Evolutionary conservation across 1,140 invertebrate genomes (phyloP), one percentile per base, ranked within the genome.

Genomic region (Akabosia matsudoensis): DNA sequence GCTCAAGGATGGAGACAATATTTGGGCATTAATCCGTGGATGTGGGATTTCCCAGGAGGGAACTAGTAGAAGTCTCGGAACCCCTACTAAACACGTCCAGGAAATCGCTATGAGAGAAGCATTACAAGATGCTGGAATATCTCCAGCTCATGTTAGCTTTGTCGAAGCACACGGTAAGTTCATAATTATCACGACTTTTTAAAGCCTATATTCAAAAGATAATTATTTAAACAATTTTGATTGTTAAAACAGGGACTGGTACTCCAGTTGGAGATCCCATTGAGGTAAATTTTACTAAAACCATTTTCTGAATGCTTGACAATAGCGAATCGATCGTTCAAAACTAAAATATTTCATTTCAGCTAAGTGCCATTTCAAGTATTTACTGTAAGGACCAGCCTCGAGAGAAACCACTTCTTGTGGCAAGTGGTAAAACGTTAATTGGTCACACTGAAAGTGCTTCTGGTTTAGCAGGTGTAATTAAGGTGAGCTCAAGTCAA

Each of bases 141-240:
- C 28, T 70, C 67, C 67, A 4, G 7, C 28, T 26, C 24, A 70
- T 16, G 28, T 70, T 10, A 33, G 7, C 22, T 70, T 14, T 70
- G 67, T 70, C 3, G 67, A 70, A 30, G 67, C 67, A 30, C 67
- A 70, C 22, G 67, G 67, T 30, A 70, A n/a, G 26, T 24, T 56
- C 3, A 18, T 56, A 16, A 10, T 45, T 7, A 45, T 45, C 37
- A 45, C 18, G 37, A 45, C 37, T 18, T 10, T 45, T 45, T 10
- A 18, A 7, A 45, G 37, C 18, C 18, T 45, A 18, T 18, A 10
- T 45, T 18, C 18, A 10, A 45, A 45, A 45, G 7, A 45, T n/a
- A n/a, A n/a, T n/a, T 18, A 45, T 45, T 7, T 45, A 45, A 45
- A 10, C 7, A 10, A 45, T 45, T 10, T 45, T 45, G 7, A 45